Evolutionary conservation across 2,113 vertebrate species (phyloP).

Genomic region (Ageneiosus marmoratus): DNA sequence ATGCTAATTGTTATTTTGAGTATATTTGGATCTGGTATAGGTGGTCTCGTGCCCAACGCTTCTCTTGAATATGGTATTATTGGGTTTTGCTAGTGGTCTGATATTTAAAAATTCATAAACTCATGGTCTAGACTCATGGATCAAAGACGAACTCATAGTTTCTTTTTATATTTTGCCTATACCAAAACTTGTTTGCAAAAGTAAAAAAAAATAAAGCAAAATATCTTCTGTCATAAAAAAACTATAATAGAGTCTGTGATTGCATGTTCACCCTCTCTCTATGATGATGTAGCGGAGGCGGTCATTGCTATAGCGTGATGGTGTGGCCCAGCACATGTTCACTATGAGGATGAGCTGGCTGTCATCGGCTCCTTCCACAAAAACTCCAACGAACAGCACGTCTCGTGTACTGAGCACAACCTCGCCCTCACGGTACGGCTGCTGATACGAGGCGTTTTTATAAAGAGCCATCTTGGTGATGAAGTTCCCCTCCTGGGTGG

Average conservation of each 20-base stretch:
- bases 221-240: neutral
- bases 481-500: conserved; percentile 96
- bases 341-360: conserved; percentile 93
- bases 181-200: neutral
- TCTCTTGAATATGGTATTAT: too few relatives aligned
- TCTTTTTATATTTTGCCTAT: too few relatives aligned
- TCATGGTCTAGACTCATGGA: too few relatives aligned
- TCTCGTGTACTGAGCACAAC: conserved; percentile 94
- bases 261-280: conserved; percentile 82
- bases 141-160: too few relatives aligned
- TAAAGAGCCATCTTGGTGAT: conserved; percentile 98
- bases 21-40: too few relatives aligned
- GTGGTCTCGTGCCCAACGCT: too few relatives aligned
- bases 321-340: conserved; percentile 97
- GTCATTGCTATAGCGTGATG: conserved; percentile 90
- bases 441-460: conserved; percentile 92
- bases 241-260: neutral
- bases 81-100: too few relatives aligned
- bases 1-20: too few relatives aligned
- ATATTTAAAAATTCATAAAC: too few relatives aligned
- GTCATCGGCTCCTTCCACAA: conserved; percentile 91
- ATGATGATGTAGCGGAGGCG: conserved; percentile 97
- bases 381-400: conserved; percentile 90
- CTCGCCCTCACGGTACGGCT: conserved; percentile 92
- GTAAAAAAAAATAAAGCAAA: neutral